Conservation (phyloP, 2,797 vertebrate genomes). For the Steatocranus sp. region DNA sequence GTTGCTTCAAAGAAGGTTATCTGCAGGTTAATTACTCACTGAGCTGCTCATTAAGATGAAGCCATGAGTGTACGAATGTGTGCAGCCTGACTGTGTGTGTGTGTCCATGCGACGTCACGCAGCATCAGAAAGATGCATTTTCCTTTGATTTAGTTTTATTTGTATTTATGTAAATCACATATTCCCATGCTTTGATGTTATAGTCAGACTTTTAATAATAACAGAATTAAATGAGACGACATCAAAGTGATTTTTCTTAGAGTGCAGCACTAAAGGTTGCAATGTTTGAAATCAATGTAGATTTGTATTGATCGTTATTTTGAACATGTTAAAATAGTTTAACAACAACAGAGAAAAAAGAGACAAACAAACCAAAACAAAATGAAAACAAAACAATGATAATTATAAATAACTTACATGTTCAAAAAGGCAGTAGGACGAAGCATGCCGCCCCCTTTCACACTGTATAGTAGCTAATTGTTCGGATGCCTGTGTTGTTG, state of each 20-base stretch:
- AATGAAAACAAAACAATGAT: background rate
- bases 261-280: background rate
- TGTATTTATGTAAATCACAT: background rate
- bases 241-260: background rate
- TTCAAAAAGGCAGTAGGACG: background rate
- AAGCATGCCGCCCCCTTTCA: background rate
- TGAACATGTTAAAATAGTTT: background rate
- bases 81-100: background rate
- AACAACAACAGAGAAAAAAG: background rate
- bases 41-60: constrained; percentile 35
- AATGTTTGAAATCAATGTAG: background rate
- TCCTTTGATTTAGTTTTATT: background rate
- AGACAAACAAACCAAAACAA: background rate
- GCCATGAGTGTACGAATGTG: background rate
- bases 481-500: no score
- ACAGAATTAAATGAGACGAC: background rate
- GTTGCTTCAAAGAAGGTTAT: constrained; percentile 39
- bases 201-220: background rate
- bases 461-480: background rate
- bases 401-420: background rate
- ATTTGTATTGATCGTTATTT: background rate
- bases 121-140: background rate
- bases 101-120: background rate
- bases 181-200: background rate
- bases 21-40: constrained; percentile 55